phyloP scores from a whole-genome alignment of 2,797 vertebrate genomes.

The Gambusia yucatana region DNA sequence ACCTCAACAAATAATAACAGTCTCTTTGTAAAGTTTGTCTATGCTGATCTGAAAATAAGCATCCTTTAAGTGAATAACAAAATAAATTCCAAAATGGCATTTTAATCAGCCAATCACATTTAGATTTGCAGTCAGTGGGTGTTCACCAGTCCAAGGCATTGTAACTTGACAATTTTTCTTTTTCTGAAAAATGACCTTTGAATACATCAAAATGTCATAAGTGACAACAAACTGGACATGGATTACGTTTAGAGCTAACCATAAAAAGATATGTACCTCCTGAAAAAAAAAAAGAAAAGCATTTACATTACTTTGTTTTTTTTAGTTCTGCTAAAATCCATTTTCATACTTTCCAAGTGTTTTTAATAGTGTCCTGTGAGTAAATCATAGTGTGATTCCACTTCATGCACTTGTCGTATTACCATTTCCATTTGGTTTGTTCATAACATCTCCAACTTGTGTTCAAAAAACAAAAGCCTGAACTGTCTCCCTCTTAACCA shows the following conservation, averaged over 20 bases:
- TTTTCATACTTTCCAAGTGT: not conserved
- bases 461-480: constrained; percentile 1
- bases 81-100: not conserved
- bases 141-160: not conserved
- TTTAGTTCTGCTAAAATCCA: not conserved
- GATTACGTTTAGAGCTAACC: not conserved
- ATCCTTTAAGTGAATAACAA: not conserved
- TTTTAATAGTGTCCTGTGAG: not conserved
- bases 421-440: constrained; percentile 5
- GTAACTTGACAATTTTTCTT: not conserved
- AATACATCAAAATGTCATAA: not conserved
- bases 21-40: too few relatives aligned
- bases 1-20: not conserved
- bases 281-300: not conserved
- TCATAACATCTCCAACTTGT: constrained; percentile 19
- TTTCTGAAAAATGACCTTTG: too few relatives aligned
- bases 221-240: not conserved
- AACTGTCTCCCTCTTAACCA: constrained; percentile 23
- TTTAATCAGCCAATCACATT: not conserved
- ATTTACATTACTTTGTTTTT: not conserved
- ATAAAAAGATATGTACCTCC: not conserved
- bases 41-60: not conserved
- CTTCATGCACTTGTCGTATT: not conserved
- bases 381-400: not conserved
- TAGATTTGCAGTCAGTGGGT: not conserved